phyloP scores from a whole-genome alignment of 2,113 vertebrate genomes.

The Phyllostomus discolor region DNA sequence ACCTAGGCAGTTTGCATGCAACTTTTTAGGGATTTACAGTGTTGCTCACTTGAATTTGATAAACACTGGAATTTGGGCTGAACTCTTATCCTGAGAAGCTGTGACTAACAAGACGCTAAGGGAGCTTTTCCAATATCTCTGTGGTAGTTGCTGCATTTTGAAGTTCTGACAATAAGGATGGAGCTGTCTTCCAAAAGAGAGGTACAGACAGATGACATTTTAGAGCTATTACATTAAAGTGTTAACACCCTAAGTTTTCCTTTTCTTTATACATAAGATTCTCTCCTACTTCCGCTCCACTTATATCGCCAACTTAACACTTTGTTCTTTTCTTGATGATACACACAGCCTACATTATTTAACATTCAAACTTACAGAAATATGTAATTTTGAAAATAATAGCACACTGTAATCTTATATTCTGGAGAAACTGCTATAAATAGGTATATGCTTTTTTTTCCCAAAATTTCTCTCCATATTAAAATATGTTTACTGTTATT shows the following conservation, averaged over 20 bases:
- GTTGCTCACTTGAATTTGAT: neutral
- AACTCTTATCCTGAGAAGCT: neutral
- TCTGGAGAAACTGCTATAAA: conserved; percentile 9
- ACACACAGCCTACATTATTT: neutral
- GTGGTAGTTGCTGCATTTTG: neutral
- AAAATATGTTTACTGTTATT: neutral
- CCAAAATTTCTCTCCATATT: neutral
- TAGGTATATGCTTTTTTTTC: neutral
- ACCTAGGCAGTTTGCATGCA: neutral
- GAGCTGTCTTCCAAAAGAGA: neutral
- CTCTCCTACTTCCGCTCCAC: neutral
- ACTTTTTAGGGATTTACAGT: neutral
- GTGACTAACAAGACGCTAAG: neutral
- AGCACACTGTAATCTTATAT: neutral
- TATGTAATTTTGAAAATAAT: conserved; percentile 5
- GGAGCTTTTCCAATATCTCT: neutral
- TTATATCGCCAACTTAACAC: neutral
- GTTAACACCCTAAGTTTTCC: neutral
- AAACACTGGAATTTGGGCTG: neutral
- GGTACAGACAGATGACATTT: neutral
- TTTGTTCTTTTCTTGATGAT: conserved; percentile 31
- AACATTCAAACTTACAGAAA: neutral
- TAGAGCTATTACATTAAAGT: neutral
- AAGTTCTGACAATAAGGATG: neutral
- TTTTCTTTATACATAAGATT: neutral